A percentile compares a stretch with the other conserved stretches of the same genome.
Evolutionary conservation across 2,113 vertebrate species (phyloP).

Genomic region (Strix aluco): DNA sequence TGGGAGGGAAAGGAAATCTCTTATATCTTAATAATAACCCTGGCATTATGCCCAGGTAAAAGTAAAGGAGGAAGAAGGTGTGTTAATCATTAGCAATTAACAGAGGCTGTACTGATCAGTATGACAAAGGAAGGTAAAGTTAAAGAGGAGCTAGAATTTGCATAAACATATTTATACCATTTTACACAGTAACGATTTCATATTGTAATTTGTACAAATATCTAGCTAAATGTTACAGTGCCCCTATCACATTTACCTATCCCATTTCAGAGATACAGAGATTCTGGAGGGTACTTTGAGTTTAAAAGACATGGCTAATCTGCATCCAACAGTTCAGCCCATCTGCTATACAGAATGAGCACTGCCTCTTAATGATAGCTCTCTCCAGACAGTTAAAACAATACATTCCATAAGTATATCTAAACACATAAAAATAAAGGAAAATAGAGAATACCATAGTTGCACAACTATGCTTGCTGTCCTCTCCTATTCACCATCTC

Average conservation of each 20-base stretch:
- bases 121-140: neutral
- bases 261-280: neutral
- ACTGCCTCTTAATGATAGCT: neutral
- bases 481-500: neutral
- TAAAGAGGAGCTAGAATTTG: neutral
- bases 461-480: neutral
- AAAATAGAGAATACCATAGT: neutral
- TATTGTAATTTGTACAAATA: neutral
- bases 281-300: neutral
- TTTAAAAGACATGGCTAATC: neutral
- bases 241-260: neutral
- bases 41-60: constrained; percentile 1
- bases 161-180: neutral
- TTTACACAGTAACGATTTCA: neutral
- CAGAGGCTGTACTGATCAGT: neutral
- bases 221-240: neutral
- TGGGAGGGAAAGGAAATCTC: neutral
- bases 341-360: neutral
- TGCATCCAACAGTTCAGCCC: neutral
- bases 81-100: neutral
- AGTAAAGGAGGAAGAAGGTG: neutral
- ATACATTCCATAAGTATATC: neutral
- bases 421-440: neutral
- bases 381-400: neutral
- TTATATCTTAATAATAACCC: neutral